Base-by-base conservation (phyloP, 2,113 vertebrate species). In the Catagonus wagneri region DNA sequence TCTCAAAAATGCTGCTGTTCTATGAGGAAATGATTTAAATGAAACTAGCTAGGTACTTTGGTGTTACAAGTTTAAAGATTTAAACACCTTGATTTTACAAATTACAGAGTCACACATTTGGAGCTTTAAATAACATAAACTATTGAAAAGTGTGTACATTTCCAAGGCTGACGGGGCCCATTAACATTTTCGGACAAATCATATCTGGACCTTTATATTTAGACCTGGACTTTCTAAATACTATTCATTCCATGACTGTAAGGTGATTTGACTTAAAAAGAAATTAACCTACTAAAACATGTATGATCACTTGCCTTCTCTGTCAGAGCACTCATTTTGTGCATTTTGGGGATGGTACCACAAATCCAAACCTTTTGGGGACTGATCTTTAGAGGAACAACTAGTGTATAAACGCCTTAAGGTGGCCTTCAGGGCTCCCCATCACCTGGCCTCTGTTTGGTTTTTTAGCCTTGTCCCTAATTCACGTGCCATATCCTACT, bases 1-100 rank as follows among this genome's bases (percentile, higher is more conserved):
- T 6, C 2, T 95, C 3, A 80, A 39, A 92, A 83, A 68, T 87
- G 56, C 60, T 74, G 29, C 10, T 32, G 3, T 44, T 34, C 5
- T 25, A 13, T 52, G 25, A 68, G 19, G 20, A 54, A 94, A 60
- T 86, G 12, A 58, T 71, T 93, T 86, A 90, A 86, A 68, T 93
- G 32, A 75, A 93, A n/a, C n/a, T n/a, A n/a, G n/a, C 11, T n/a
- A 83, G 9, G 12, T 32, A 63, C 10, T 75, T 58, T 88, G 16
- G 5, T 39, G 2, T 74, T 90, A 86, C 7, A 12, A 25, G 3
- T 74, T n/a, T 22, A 69, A 69, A 71, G 39, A 68, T 4, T 32
- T 83, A 15, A 86, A 54, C 13, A 66, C 85, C 44, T 81, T 89
- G 11, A 0, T 93, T 90, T 89, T 72, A 19, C 4, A 68, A 80